Base-by-base conservation (phyloP, 2,797 vertebrate species). In the Sternotherus odoratus region DNA sequence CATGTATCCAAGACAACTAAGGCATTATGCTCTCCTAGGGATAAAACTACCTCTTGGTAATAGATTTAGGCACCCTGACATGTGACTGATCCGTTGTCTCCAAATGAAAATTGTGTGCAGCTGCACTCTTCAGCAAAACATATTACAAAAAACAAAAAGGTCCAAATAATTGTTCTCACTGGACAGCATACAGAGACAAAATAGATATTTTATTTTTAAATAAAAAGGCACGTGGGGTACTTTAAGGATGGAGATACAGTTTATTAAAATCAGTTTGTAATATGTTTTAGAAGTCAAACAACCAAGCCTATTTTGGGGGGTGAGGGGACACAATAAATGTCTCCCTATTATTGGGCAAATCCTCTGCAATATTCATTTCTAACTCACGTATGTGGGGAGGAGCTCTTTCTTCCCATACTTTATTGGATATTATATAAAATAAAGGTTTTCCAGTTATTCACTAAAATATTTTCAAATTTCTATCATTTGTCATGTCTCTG, bases 1-100 rank as follows among this genome's bases (percentile, higher is more conserved):
- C 98, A 98, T 63, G 96, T 98, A 98, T 98, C 98, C 98, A 98
- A 97, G 98, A 98, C 98, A 98, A 98, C 98, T 97, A 96, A 97
- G 96, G 98, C 97, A 97, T 98, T 98, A 97, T 79, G 94, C 97
- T 97, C 98, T 98, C 97, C 96, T 53, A 95, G 97, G 98, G 98
- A 98, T 92, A 97, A 97, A 97, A 98, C 97, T 95, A 95, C 95
- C 97, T 97, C 97, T 95, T 83, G 81, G 96, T 97, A 95, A 97
- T 16, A 97, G 92, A 97, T 97, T 98, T 97, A 92, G 94, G 97
- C 85, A 90, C 97, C 85, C 94, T n/a, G 72, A 93, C 95, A 94
- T 95, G 97, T 93, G 96, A 54, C 26, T 39, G n/a, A 97, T 88
- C 95, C 75, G 83, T 81, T 96, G 96, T 93, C 77, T 95, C 77